These are phyloP conservation scores for Ametastegia equiseti DNA, from an alignment of 2,888 invertebrate genomes.

Conservation along the genomic window DNA sequence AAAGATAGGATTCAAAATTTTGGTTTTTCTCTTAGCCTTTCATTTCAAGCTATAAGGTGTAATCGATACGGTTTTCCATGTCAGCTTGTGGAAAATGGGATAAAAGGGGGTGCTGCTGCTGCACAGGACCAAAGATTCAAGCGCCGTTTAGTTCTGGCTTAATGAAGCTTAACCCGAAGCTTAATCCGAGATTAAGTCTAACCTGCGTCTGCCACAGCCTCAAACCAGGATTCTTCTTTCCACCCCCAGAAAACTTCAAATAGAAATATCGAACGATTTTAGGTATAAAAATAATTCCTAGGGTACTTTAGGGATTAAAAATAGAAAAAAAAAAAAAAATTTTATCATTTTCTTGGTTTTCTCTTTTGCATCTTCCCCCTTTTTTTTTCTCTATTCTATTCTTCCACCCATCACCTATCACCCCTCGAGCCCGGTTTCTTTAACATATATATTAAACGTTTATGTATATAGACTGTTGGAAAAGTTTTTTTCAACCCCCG, in stretches of 20 bases:
- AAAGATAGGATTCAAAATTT: not conserved
- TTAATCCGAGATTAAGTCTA: slow-evolving; percentile 72
- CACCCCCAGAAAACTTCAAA: not conserved
- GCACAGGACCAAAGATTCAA: slow-evolving; percentile 70
- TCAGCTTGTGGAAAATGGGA: slow-evolving; percentile 52
- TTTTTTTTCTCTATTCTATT: no score
- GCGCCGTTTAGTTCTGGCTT: slow-evolving; percentile 71
- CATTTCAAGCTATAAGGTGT: not conserved
- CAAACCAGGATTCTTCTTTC: no score
- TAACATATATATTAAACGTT: no score
- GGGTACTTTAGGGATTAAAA: no score
- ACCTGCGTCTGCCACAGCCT: slow-evolving; percentile 54
- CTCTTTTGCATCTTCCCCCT: no score
- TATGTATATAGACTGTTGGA: no score
- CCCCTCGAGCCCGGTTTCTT: no score
- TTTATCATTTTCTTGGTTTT: no score
- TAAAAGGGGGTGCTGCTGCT: slow-evolving; percentile 69
- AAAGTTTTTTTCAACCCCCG: not conserved
- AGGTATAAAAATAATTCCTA: no score
- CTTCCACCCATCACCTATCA: no score
- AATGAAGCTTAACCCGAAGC: slow-evolving; percentile 71
- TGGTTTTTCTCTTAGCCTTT: not conserved
- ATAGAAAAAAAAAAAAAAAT: no score
- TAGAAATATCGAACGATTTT: no score
- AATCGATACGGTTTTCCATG: slow-evolving; percentile 23